phyloP scores from a whole-genome alignment of 2,113 vertebrate species.

The Microcebus ravelobensis region DNA sequence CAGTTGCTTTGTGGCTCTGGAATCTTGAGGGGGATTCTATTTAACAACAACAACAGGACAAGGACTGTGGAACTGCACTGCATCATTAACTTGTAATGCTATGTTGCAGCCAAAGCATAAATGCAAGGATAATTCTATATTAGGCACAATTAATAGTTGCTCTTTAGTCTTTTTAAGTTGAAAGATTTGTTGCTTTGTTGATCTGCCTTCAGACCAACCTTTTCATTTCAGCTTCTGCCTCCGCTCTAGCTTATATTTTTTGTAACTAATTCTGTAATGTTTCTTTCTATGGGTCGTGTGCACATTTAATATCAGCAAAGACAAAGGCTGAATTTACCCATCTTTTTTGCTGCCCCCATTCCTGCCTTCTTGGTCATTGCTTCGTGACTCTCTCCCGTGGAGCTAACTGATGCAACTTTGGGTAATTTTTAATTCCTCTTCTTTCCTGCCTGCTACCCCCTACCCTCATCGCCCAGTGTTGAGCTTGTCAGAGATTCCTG shows the following conservation, averaged over 20 bases:
- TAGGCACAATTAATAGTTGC: not conserved
- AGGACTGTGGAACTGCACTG: accelerated
- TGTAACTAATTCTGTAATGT: not conserved
- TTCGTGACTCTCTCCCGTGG: not conserved
- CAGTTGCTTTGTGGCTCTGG: slow-evolving; percentile 53
- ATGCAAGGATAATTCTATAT: not conserved
- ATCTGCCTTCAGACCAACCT: not conserved
- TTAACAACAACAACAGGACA: slow-evolving; percentile 14
- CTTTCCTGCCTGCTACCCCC: not conserved
- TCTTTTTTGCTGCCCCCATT: not conserved
- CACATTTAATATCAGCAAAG: not conserved
- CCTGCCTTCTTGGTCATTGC: not conserved
- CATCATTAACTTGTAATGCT: not conserved
- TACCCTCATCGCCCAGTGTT: too few relatives aligned
- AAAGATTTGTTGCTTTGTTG: not conserved
- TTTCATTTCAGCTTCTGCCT: not conserved
- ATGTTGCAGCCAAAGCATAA: accelerated
- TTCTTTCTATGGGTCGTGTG: not conserved
- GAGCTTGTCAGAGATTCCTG: not conserved
- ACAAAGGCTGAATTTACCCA: not conserved
- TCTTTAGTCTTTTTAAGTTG: not conserved
- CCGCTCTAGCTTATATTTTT: not conserved
- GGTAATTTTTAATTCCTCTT: not conserved
- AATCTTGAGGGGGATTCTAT: slow-evolving; percentile 33
- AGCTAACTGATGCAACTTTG: not conserved